Evolutionary conservation across 2,888 invertebrate species (phyloP), one percentile per base, ranked within the genome.

Genomic region (Diabrotica balteata): DNA sequence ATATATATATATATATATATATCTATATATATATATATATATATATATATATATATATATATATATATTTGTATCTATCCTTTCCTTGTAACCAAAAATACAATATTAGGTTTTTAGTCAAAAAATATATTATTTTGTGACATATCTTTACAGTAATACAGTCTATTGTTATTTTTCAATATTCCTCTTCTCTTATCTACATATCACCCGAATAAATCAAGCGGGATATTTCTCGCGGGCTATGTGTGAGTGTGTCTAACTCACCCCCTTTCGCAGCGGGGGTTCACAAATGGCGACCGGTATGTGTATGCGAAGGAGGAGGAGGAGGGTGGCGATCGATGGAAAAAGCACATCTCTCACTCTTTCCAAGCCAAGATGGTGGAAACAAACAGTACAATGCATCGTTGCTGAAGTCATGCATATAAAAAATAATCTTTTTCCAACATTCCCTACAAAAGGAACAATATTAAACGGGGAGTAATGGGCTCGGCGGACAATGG

Each of bases 311-410:
- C 17, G 55, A 11, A 42, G 52, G 32, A 44, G 52, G 17, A 42
- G 58, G 32, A 44, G 58, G 66, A 54, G 57, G 66, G 61, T 51
- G 49, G 44, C 78, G 80, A 81, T 80, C 80, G 81, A 81, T 81
- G 78, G 77, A 69, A 77, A 76, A 79, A 80, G 80, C 80, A 79
- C 80, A 80, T 81, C 81, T 80, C 80, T 80, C 79, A 80, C 79
- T 80, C 80, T 79, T 79, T 77, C 79, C 43, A 43, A 32, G 72
- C 79, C 80, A 81, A 81, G 81, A 81, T 81, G 81, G 81, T 80
- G 81, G 81, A 80, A 81, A 81, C 81, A 81, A 81, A 81, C 80
- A 80, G 80, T 78, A 80, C 81, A 81, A 80, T 80, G 80, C 81
- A 79, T 80, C 80, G 77, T 80, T 79, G 77, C 80, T 78, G 81